Conservation (phyloP, 2,888 invertebrate species). For the Cataglyphis livida region DNA sequence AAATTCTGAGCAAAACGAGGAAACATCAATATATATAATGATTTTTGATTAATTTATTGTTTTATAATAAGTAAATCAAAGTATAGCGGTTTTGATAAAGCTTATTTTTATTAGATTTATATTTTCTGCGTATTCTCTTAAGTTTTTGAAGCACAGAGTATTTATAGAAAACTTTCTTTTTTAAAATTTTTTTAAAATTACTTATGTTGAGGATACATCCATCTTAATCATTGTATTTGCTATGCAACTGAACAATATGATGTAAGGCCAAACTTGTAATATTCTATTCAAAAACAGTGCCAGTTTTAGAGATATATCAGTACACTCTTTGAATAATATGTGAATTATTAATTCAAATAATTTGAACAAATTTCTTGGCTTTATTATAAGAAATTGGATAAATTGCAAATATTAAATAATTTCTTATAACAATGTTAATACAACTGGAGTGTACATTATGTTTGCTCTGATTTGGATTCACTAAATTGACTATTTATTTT, state of each 20-base stretch:
- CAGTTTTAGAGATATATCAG: not conserved
- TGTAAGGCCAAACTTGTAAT: constrained; percentile 18
- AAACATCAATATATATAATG: constrained; percentile 2
- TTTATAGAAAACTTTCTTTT: not conserved
- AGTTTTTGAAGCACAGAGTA: not conserved
- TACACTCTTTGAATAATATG: not conserved
- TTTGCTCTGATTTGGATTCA: not conserved
- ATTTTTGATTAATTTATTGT: not conserved
- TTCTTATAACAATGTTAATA: not conserved
- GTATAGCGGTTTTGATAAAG: not conserved
- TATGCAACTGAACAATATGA: constrained; percentile 4
- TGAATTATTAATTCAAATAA: not conserved
- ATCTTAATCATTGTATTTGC: not conserved
- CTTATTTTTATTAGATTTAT: constrained; percentile 13
- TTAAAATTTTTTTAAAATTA: not conserved
- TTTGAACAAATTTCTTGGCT: not conserved
- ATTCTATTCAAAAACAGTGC: not conserved
- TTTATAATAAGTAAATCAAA: not conserved
- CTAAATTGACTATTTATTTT: not conserved
- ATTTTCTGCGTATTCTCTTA: not conserved
- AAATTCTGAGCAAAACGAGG: constrained; percentile 44
- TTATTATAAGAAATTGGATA: not conserved
- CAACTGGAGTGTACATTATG: not conserved
- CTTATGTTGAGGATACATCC: not conserved
- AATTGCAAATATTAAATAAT: not conserved